phyloP scores from a whole-genome alignment of 2,888 invertebrate species.

The Polydrusus cervinus region DNA sequence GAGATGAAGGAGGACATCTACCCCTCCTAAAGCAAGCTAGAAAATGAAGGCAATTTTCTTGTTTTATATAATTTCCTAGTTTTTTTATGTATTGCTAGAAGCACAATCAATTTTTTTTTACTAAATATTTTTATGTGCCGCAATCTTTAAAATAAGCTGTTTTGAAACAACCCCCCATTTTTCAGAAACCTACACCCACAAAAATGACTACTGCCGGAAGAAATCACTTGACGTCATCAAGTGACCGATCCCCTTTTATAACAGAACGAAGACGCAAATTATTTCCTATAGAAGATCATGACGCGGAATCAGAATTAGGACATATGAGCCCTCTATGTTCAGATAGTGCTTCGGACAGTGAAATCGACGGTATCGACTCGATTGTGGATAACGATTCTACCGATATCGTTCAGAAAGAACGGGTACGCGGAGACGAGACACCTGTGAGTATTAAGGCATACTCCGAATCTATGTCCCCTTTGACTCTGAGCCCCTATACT shows the following conservation, averaged over 20 bases:
- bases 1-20: too few relatives aligned
- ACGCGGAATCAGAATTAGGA: slow-evolving; percentile 74
- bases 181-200: slow-evolving; percentile 5
- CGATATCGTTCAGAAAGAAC: slow-evolving; percentile 55
- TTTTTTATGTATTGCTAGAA: too few relatives aligned
- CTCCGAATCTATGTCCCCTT: slow-evolving; percentile 59
- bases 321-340: slow-evolving; percentile 75
- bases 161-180: background rate
- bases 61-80: too few relatives aligned
- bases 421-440: slow-evolving; percentile 17
- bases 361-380: slow-evolving; percentile 38
- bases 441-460: slow-evolving; percentile 42
- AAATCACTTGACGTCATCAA: slow-evolving; percentile 23
- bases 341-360: slow-evolving; percentile 58
- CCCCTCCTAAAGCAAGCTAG: too few relatives aligned
- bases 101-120: too few relatives aligned
- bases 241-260: slow-evolving; percentile 75
- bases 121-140: too few relatives aligned
- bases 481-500: slow-evolving; percentile 58
- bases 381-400: slow-evolving; percentile 58
- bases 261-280: slow-evolving; percentile 78
- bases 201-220: slow-evolving; percentile 24
- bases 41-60: too few relatives aligned
- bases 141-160: background rate
- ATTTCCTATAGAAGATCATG: slow-evolving; percentile 70